Conservation (phyloP, 2,113 vertebrate species). For the Polypterus bichir region DNA sequence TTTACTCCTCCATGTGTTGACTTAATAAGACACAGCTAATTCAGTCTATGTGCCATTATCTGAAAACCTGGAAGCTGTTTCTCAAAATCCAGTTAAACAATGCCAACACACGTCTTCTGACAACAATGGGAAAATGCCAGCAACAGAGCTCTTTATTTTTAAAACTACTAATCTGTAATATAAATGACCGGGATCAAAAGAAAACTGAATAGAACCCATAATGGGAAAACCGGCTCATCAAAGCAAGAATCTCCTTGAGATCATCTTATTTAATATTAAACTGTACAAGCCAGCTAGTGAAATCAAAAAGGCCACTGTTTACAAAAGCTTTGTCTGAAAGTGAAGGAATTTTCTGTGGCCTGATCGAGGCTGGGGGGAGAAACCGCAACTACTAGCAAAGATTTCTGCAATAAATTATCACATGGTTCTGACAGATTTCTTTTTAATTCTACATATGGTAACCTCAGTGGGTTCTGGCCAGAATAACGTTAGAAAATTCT, state of each 20-base stretch:
- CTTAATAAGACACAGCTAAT: no score
- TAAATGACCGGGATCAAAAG: conserved; percentile 52
- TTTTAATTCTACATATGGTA: no score
- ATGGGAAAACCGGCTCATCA: conserved; percentile 51
- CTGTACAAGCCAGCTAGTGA: conserved; percentile 20
- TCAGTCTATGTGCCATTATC: not conserved
- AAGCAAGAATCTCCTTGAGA: conserved; percentile 47
- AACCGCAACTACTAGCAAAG: no score
- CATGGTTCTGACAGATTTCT: no score
- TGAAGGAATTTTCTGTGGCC: no score
- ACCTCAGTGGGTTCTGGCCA: no score
- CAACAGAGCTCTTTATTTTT: conserved; percentile 45
- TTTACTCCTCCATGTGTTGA: no score
- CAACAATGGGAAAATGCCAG: conserved; percentile 43
- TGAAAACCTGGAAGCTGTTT: conserved; percentile 34
- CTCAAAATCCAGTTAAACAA: conserved; percentile 35
- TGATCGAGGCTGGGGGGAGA: no score
- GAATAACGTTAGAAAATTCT: no score
- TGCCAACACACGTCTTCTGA: conserved; percentile 35
- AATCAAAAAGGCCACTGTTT: no score
- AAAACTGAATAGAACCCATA: conserved; percentile 46
- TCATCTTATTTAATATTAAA: conserved; percentile 46
- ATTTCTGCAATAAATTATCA: no score
- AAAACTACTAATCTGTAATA: conserved; percentile 59
- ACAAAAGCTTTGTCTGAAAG: no score